Evolutionary conservation across 2,113 vertebrate genomes (phyloP).

Genomic region (Hippocampus barbouri): DNA sequence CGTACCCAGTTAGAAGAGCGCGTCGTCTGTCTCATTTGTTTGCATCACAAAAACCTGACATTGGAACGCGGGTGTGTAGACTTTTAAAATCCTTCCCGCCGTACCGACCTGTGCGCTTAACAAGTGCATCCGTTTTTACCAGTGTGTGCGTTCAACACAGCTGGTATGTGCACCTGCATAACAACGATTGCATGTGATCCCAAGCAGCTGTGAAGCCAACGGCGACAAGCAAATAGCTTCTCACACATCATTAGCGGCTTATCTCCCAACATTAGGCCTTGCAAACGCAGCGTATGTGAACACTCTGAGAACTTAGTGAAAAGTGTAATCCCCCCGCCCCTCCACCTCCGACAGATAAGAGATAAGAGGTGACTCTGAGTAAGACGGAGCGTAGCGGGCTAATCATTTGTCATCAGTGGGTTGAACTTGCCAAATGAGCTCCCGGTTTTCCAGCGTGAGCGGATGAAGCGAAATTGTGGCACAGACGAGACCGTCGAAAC

Average conservation of each 20-base stretch:
- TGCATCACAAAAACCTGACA: no score
- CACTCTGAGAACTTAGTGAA: slow-evolving; percentile 1
- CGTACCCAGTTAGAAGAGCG: no score
- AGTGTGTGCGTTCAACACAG: not conserved
- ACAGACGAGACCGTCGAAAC: not conserved
- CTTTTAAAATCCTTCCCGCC: not conserved
- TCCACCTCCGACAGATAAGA: not conserved
- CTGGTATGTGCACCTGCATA: slow-evolving; percentile 1
- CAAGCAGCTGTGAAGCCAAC: slow-evolving; percentile 49
- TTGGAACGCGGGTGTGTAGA: not conserved
- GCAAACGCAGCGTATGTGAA: not conserved
- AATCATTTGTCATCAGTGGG: slow-evolving; percentile 16
- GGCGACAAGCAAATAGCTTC: slow-evolving; percentile 55
- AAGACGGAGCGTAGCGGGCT: not conserved
- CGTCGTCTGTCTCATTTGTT: no score
- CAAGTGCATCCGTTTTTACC: not conserved
- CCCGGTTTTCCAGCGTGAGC: slow-evolving; percentile 22
- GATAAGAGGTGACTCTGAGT: not conserved
- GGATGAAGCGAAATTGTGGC: slow-evolving; percentile 23
- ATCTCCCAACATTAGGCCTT: slow-evolving; percentile 48
- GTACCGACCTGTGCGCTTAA: not conserved
- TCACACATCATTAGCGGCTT: slow-evolving; percentile 61
- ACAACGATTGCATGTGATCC: slow-evolving; percentile 39
- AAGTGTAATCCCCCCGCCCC: not conserved
- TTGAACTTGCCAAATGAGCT: slow-evolving; percentile 15